phyloP scores from a whole-genome alignment of 2,113 vertebrate species.

The Eurystomus gularis region DNA sequence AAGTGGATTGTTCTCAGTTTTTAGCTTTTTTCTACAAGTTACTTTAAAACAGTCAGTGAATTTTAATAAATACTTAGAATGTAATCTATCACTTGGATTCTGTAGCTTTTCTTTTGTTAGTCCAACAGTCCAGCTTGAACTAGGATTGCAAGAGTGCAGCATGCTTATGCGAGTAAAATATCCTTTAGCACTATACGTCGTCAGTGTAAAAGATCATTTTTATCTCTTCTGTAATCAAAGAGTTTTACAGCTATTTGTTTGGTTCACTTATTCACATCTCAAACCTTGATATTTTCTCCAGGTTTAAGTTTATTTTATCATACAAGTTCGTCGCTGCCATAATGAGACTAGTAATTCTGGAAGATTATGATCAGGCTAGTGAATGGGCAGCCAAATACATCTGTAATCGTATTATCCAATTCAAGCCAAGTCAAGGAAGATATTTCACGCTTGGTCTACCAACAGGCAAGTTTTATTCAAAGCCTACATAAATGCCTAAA shows the following conservation, averaged over 20 bases:
- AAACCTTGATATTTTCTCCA: constrained; percentile 33
- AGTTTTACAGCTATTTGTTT: neutral
- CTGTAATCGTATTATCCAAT: constrained; percentile 91
- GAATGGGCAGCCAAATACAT: constrained; percentile 99
- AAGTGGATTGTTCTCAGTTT: neutral
- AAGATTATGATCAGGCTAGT: constrained; percentile 92
- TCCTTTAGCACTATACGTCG: neutral
- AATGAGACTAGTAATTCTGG: constrained; percentile 96
- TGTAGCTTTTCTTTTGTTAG: neutral
- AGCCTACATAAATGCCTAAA: neutral
- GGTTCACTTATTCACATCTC: neutral
- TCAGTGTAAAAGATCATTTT: neutral
- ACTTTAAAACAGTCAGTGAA: neutral
- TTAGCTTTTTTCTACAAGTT: neutral
- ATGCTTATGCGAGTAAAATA: neutral
- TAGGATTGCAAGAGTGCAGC: neutral
- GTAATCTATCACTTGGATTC: neutral
- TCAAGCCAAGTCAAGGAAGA: constrained; percentile 83
- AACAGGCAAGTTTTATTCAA: constrained; percentile 81
- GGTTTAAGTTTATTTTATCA: constrained; percentile 40
- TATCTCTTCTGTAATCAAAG: neutral
- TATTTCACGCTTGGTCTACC: constrained; percentile 93
- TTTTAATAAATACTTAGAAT: neutral
- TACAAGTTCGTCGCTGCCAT: constrained; percentile 1
- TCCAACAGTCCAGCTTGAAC: neutral